Evolutionary conservation across 2,888 invertebrate genomes (phyloP).

Genomic region (Caenorhabditis angaria): DNA sequence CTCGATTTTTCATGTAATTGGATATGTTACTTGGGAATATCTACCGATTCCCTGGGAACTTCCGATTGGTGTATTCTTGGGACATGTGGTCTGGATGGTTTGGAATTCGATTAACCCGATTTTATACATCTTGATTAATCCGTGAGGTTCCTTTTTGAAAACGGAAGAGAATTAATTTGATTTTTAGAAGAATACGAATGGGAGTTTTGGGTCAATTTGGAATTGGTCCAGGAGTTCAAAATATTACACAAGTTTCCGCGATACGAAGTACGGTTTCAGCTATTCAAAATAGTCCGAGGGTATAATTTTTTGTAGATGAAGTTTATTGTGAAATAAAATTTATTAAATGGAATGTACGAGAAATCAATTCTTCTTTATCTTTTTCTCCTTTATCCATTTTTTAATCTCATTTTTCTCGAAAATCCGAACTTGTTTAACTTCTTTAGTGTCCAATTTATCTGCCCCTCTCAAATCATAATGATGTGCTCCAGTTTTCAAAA

Average conservation of each 20-base stretch:
- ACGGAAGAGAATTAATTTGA: not conserved
- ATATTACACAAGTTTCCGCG: not conserved
- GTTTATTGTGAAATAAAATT: too few relatives aligned
- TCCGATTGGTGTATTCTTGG: slow-evolving; percentile 46
- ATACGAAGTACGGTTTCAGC: not conserved
- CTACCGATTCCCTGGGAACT: slow-evolving; percentile 45
- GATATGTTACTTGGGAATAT: slow-evolving; percentile 53
- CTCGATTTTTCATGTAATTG: slow-evolving; percentile 44
- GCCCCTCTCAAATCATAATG: too few relatives aligned
- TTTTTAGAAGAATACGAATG: not conserved
- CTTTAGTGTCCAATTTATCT: too few relatives aligned
- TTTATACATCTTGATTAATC: slow-evolving; percentile 46
- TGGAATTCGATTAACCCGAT: slow-evolving; percentile 53
- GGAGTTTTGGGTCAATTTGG: too few relatives aligned
- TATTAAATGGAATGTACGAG: too few relatives aligned
- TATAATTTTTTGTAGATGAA: too few relatives aligned
- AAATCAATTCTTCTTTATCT: too few relatives aligned
- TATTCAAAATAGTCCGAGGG: too few relatives aligned
- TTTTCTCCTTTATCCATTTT: too few relatives aligned
- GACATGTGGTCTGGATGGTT: slow-evolving; percentile 57
- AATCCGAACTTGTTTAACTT: too few relatives aligned
- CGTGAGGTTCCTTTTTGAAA: slow-evolving; percentile 17
- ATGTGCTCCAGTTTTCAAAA: too few relatives aligned
- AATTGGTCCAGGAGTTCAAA: not conserved
- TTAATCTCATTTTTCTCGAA: too few relatives aligned